A percentile compares a stretch with the other conserved stretches of the same genome.
Conservation (phyloP, 2,797 vertebrate genomes). For the Leptatherina wallacei region DNA sequence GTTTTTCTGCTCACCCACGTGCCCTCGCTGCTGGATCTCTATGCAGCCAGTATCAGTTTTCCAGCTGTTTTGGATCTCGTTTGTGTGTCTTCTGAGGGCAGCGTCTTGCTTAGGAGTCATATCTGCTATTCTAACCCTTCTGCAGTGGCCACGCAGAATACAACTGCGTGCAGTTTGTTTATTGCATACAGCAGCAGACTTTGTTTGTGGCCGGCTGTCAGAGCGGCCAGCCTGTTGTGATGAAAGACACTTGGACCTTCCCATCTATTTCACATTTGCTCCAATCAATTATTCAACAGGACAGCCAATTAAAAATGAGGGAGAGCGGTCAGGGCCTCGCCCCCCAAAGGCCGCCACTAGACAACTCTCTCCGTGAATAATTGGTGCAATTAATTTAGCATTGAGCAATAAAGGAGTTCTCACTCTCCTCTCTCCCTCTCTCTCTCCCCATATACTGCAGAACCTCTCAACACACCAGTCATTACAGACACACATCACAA, state of each 20-base stretch:
- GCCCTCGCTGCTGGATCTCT: neutral
- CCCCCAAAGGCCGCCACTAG: slow-evolving; percentile 82
- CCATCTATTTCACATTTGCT: slow-evolving; percentile 87
- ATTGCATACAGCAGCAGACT: slow-evolving; percentile 78
- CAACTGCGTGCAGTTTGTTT: slow-evolving; percentile 71
- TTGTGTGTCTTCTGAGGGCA: slow-evolving; percentile 38
- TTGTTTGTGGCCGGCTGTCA: slow-evolving; percentile 84
- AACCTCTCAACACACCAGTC: slow-evolving; percentile 73
- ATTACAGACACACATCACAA: slow-evolving; percentile 74
- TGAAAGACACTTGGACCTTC: slow-evolving; percentile 85
- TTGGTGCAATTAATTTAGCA: slow-evolving; percentile 88
- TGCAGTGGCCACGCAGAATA: slow-evolving; percentile 58
- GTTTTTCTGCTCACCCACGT: slow-evolving; percentile 1
- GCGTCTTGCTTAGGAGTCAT: slow-evolving; percentile 46
- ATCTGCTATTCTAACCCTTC: slow-evolving; percentile 62
- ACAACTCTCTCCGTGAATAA: slow-evolving; percentile 86
- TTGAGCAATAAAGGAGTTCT: slow-evolving; percentile 85
- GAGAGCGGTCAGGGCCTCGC: slow-evolving; percentile 83
- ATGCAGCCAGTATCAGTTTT: slow-evolving; percentile 25
- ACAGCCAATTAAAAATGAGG: slow-evolving; percentile 88
- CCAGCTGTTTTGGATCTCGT: slow-evolving; percentile 45
- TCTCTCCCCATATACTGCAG: slow-evolving; percentile 62
- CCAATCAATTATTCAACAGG: slow-evolving; percentile 88
- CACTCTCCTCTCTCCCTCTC: slow-evolving; percentile 69
- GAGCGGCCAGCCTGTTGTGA: slow-evolving; percentile 76